phyloP scores from a whole-genome alignment of 2,888 invertebrate species.

The Temnothorax unifasciatus region DNA sequence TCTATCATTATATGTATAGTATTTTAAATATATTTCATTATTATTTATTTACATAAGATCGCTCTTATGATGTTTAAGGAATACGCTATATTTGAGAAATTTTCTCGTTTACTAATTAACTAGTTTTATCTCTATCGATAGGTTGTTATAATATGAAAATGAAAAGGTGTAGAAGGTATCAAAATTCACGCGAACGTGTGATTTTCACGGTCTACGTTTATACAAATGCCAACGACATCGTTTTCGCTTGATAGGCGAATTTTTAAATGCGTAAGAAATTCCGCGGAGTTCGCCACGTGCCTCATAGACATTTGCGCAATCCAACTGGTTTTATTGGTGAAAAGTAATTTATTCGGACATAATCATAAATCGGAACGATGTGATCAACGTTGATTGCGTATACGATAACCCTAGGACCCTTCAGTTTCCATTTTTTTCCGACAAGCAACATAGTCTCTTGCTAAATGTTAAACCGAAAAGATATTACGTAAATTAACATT shows the following conservation, averaged over 20 bases:
- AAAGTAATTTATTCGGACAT: not conserved
- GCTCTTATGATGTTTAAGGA: not conserved
- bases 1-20: not conserved
- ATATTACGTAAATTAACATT: not conserved
- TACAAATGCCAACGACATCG: not conserved
- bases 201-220: not conserved
- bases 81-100: not conserved
- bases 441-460: not conserved
- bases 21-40: not conserved
- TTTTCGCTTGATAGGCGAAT: not conserved
- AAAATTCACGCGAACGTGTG: not conserved
- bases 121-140: not conserved
- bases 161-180: not conserved
- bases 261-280: not conserved
- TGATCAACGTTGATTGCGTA: not conserved
- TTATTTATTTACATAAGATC: not conserved
- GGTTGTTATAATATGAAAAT: not conserved
- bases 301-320: not conserved
- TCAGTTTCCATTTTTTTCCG: not conserved
- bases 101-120: not conserved
- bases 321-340: slow-evolving; percentile 9
- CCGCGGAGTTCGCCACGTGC: not conserved
- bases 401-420: not conserved
- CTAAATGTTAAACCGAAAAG: not conserved
- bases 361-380: not conserved